These are phyloP conservation scores for Diarsia dahlii DNA, from an alignment of 2,888 invertebrate genomes.

Conservation along the genomic window DNA sequence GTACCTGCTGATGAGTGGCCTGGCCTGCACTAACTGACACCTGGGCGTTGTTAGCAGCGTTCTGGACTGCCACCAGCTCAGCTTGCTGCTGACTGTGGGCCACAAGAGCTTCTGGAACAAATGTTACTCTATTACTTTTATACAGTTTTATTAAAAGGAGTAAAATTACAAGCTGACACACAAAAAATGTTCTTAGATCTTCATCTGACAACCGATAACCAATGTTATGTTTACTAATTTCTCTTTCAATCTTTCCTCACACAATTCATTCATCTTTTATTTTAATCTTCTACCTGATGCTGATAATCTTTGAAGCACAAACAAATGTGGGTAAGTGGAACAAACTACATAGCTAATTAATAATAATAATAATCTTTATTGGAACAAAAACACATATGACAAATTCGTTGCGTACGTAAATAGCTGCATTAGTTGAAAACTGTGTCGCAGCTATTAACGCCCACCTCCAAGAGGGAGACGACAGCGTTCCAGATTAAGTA, in stretches of 20 bases:
- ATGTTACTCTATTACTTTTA: constrained; percentile 30
- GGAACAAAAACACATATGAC: too few species aligned
- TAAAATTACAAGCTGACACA: neutral
- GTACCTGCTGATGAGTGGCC: constrained; percentile 88
- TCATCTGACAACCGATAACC: too few species aligned
- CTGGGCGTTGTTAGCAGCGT: constrained; percentile 74
- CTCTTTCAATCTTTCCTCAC: too few species aligned
- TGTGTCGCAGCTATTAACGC: too few species aligned
- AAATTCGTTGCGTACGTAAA: too few species aligned
- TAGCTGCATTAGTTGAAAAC: too few species aligned
- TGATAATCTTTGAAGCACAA: neutral
- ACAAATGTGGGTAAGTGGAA: neutral
- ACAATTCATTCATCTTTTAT: too few species aligned
- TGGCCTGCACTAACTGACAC: constrained; percentile 82
- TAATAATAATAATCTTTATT: too few species aligned
- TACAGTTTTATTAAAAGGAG: neutral
- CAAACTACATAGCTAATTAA: neutral
- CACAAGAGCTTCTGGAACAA: constrained; percentile 84
- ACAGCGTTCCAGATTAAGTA: too few species aligned
- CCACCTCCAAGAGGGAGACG: too few species aligned
- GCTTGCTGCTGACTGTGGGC: constrained; percentile 89
- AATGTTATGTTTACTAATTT: too few species aligned
- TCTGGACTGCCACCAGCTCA: constrained; percentile 82
- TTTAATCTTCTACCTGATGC: too few species aligned
- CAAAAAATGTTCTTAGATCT: neutral